A percentile compares a stretch with the other conserved stretches of the same genome.
Conservation (phyloP, 2,797 vertebrate species). For the Phrynocephalus guinanensis region DNA sequence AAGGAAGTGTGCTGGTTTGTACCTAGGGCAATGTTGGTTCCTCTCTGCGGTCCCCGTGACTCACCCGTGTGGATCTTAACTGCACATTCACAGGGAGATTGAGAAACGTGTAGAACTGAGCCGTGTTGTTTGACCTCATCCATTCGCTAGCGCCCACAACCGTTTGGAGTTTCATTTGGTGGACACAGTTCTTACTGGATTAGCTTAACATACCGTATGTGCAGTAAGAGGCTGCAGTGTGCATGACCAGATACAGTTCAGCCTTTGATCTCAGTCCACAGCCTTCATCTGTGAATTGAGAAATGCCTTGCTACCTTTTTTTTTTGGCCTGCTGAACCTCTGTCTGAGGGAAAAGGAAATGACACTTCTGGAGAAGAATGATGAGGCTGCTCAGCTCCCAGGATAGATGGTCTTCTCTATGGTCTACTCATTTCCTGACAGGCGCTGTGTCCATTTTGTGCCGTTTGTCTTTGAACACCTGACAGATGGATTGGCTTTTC, state of each 20-base stretch:
- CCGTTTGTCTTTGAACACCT: not conserved
- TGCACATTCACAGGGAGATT: too few species aligned
- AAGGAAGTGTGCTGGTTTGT: not conserved
- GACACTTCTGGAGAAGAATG: not conserved
- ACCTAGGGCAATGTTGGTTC: not conserved
- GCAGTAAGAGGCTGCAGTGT: too few species aligned
- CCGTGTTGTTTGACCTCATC: too few species aligned
- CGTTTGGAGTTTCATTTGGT: too few species aligned
- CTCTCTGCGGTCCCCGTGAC: not conserved
- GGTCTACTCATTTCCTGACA: too few species aligned
- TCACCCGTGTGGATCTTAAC: too few species aligned
- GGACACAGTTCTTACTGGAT: too few species aligned
- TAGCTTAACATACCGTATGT: too few species aligned
- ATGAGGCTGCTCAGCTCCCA: not conserved
- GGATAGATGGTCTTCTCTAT: not conserved
- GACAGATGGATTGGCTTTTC: slow-evolving; percentile 3
- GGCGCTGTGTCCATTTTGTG: not conserved
- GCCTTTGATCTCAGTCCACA: not conserved
- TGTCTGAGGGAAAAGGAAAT: too few species aligned
- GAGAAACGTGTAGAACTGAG: too few species aligned
- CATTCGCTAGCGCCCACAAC: too few species aligned
- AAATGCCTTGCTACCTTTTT: not conserved
- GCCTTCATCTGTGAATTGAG: not conserved
- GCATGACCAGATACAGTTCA: not conserved
- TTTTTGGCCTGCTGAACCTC: not conserved